Evolutionary conservation across 2,888 invertebrate species (phyloP).

Genomic region (Xestia sexstrigata): DNA sequence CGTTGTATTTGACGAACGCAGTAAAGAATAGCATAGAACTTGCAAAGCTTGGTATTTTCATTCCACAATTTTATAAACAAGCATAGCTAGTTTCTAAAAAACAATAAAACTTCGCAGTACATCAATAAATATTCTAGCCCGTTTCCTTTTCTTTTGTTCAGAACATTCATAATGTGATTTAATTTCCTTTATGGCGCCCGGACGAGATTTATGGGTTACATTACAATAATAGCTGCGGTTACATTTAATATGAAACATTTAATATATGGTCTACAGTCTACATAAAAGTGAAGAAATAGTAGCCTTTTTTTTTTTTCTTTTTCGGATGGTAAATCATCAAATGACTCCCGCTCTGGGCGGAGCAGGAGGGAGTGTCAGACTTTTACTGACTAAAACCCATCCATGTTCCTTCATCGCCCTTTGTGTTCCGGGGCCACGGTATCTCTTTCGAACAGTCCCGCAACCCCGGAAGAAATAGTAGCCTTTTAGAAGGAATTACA

Average conservation of each 20-base stretch:
- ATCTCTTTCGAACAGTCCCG: too few relatives aligned
- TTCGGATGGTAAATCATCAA: too few relatives aligned
- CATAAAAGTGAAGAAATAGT: background rate
- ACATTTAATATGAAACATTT: constrained; percentile 10
- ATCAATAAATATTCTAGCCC: constrained; percentile 7
- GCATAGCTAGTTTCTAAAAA: constrained; percentile 8
- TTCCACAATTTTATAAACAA: background rate
- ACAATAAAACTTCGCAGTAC: background rate
- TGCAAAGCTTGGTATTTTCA: background rate
- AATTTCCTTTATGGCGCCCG: constrained; percentile 37
- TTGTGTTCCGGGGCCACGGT: too few relatives aligned
- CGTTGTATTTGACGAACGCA: background rate
- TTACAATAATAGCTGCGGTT: constrained; percentile 28
- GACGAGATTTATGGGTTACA: constrained; percentile 33
- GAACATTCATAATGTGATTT: constrained; percentile 41
- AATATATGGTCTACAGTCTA: background rate
- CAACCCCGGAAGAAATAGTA: too few relatives aligned
- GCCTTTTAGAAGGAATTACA: too few relatives aligned
- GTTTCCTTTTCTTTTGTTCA: constrained; percentile 36
- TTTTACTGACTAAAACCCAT: too few relatives aligned
- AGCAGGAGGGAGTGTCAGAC: too few relatives aligned
- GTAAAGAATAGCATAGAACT: background rate
- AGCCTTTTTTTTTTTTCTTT: too few relatives aligned
- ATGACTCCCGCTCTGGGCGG: too few relatives aligned
- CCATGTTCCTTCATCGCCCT: too few relatives aligned